These are phyloP conservation scores for Scophthalmus maximus DNA, from an alignment of 2,113 vertebrate species.

Conservation along the genomic window DNA sequence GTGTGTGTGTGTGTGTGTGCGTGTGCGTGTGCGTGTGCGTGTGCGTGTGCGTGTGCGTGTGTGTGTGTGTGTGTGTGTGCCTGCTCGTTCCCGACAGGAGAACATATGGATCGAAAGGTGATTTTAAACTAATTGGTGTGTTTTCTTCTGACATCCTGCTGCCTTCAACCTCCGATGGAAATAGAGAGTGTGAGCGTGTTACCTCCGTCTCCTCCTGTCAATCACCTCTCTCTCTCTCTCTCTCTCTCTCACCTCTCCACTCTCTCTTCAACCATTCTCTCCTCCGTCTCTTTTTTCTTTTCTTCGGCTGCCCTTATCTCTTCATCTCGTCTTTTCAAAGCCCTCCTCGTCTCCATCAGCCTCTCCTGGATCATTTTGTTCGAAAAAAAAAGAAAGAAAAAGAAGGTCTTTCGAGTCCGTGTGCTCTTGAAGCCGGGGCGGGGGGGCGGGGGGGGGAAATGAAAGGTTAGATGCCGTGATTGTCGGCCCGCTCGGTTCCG, in stretches of 20 bases:
- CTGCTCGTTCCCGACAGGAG: slow-evolving; percentile 4
- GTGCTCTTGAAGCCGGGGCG: slow-evolving; percentile 48
- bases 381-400: no score
- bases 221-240: slow-evolving; percentile 51
- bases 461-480: slow-evolving; percentile 58
- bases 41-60: background rate
- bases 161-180: slow-evolving; percentile 35
- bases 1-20: background rate
- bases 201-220: slow-evolving; percentile 54
- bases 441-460: no score
- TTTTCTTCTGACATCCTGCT: slow-evolving; percentile 37
- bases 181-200: slow-evolving; percentile 42
- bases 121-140: slow-evolving; percentile 60
- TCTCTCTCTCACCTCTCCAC: slow-evolving; percentile 40
- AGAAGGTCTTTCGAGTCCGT: no score
- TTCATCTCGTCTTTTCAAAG: slow-evolving; percentile 48
- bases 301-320: slow-evolving; percentile 51
- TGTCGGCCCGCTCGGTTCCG: slow-evolving; percentile 31
- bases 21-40: no score
- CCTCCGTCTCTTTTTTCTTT: slow-evolving; percentile 32
- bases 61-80: slow-evolving; percentile 4
- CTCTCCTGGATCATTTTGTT: slow-evolving; percentile 51
- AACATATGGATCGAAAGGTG: slow-evolving; percentile 22
- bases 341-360: slow-evolving; percentile 32
- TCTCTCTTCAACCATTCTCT: slow-evolving; percentile 39